Evolutionary conservation across 1,140 invertebrate genomes (phyloP), one percentile per base, ranked within the genome.

Genomic region (Paralvinella palmiformis): DNA sequence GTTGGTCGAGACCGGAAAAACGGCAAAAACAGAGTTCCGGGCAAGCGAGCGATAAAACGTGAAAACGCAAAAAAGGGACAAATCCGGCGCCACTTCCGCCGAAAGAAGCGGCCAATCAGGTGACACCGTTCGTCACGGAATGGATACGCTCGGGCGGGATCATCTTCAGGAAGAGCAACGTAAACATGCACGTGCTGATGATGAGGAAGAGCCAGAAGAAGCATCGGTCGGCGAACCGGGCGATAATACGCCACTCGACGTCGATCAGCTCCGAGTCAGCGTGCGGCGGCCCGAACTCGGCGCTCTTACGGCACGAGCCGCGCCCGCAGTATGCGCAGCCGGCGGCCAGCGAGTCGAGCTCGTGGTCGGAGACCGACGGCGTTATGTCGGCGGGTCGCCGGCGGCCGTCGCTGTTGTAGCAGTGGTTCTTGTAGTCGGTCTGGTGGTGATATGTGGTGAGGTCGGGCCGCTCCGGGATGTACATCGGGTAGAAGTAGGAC

Each of bases 171-270:
- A 66, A 62, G 2, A 66, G 37, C 22, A 41, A 7, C 2, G 52
- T 53, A 1, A 62, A 59, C 0, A 52, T 62, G 29, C 29, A 53
- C 10, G 50, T 36, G 32, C 66, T 68, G 22, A 68, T 32, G n/a
- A 52, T 48, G 4, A 65, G 31, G 58, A 65, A 68, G 3, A 68
- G 24, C 66, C 66, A 68, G 53, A 68, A 68, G 32, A 68, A 68
- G 13, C 65, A 24, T 22, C 66, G 44, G 36, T 68, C 66, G 36
- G 50, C 56, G 15, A 60, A 61, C 44, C 66, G 60, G n/a, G 66
- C 66, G 48, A 68, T 33, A 17, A 61, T 61, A 17, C 37, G n/a
- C 66, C 66, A 68, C 41, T 68, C 66, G 17, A 48, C 57, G 29
- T 64, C 63, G 5, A 44, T 22, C n/a, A 44, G 41, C 10, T 64